Conservation (phyloP, 2,113 vertebrate genomes). For the Corapipo altera region DNA sequence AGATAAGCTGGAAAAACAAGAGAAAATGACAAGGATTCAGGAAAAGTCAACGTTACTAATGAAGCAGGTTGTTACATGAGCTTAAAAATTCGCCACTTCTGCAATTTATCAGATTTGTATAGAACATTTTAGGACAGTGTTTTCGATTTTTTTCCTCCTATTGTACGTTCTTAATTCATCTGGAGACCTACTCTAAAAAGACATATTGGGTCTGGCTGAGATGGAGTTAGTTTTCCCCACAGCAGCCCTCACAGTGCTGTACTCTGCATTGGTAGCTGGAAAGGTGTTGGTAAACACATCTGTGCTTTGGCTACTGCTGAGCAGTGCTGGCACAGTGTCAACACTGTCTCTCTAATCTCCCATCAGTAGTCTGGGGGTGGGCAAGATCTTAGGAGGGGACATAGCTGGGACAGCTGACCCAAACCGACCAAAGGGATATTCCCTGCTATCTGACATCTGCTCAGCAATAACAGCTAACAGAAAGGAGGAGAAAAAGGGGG, state of each 20-base stretch:
- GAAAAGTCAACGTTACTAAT: background rate
- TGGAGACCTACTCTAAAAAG: background rate
- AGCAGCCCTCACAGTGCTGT: background rate
- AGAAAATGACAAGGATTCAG: background rate
- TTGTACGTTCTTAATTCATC: background rate
- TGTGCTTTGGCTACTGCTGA: background rate
- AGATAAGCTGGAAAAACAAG: background rate
- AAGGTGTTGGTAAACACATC: background rate
- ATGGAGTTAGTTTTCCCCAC: background rate
- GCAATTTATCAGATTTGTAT: background rate
- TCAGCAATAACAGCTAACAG: background rate
- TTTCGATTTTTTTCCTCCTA: background rate
- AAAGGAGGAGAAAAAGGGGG: background rate
- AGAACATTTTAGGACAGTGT: background rate
- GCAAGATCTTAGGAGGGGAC: background rate
- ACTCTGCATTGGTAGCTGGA: background rate
- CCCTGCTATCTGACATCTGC: background rate
- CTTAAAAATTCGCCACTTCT: background rate
- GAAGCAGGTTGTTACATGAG: background rate
- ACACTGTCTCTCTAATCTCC: background rate
- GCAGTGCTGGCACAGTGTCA: rapidly evolving
- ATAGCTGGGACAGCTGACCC: background rate
- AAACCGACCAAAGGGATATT: background rate
- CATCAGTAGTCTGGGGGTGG: background rate
- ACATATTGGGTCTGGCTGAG: background rate